A percentile compares a stretch with the other conserved stretches of the same genome.
These are phyloP conservation scores for Platysteira castanea DNA, from an alignment of 2,113 vertebrate species.

Conservation along the genomic window DNA sequence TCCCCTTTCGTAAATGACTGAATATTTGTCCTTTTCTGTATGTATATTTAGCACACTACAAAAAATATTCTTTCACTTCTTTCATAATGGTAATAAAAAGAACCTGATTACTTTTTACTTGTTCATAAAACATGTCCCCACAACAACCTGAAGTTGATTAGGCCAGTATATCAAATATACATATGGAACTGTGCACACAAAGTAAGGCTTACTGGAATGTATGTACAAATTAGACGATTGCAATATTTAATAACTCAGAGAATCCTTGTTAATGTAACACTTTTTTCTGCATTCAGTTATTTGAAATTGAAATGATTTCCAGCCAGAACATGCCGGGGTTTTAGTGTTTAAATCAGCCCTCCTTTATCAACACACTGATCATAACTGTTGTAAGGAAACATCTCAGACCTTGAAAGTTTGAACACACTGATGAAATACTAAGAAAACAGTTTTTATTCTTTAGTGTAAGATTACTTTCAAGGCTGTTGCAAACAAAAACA, in stretches of 20 bases:
- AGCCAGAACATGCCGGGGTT: not conserved
- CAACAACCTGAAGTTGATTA: slow-evolving; percentile 33
- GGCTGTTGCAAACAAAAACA: not conserved
- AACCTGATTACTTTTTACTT: slow-evolving; percentile 22
- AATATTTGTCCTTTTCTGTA: not conserved
- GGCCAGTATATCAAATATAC: slow-evolving; percentile 26
- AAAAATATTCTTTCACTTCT: slow-evolving; percentile 2
- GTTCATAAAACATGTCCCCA: slow-evolving; percentile 6
- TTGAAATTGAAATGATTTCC: not conserved
- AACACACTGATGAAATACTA: not conserved
- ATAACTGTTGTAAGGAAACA: not conserved
- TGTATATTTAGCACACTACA: slow-evolving; percentile 31
- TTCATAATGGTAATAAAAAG: slow-evolving; percentile 29
- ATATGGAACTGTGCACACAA: not conserved
- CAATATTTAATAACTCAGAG: slow-evolving; percentile 15
- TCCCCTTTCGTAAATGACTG: not conserved
- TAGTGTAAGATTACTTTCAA: slow-evolving; percentile 2
- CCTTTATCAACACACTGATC: not conserved
- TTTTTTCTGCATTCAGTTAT: not conserved
- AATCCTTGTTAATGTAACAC: not conserved
- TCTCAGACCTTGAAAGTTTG: not conserved
- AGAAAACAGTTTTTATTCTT: not conserved
- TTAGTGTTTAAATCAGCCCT: not conserved
- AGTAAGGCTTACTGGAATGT: not conserved
- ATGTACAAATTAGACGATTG: slow-evolving; percentile 20